phyloP scores from a whole-genome alignment of 2,888 invertebrate genomes.

The Cerastis leucographa region DNA sequence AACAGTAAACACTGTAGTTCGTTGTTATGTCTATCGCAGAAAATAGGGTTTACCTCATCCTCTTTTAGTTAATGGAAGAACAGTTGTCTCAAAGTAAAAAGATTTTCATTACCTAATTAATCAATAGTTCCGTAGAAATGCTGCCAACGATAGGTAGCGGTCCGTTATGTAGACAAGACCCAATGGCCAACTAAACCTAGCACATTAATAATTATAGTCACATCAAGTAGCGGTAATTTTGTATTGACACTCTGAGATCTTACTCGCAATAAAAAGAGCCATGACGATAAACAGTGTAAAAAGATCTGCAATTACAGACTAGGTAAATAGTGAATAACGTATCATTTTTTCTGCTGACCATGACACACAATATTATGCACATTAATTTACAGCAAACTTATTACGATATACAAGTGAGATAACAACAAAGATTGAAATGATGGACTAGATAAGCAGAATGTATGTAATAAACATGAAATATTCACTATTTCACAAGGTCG shows the following conservation, averaged over 20 bases:
- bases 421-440: constrained; percentile 40
- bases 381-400: constrained; percentile 39
- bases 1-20: constrained; percentile 31
- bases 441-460: constrained; percentile 35
- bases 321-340: constrained; percentile 43
- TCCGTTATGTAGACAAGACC: constrained; percentile 12
- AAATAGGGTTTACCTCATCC: constrained; percentile 7
- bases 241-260: constrained; percentile 20
- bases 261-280: constrained; percentile 19
- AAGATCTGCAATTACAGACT: constrained; percentile 40
- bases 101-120: constrained; percentile 33
- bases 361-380: constrained; percentile 56
- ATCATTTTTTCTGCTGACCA: constrained; percentile 56
- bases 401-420: constrained; percentile 40
- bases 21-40: constrained; percentile 16
- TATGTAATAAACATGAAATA: constrained; percentile 35
- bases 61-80: neutral
- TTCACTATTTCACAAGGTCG: constrained; percentile 36
- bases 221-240: constrained; percentile 21
- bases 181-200: neutral
- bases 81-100: constrained; percentile 1
- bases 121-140: constrained; percentile 27
- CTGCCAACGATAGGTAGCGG: neutral
- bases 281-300: constrained; percentile 28
- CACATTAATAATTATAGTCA: constrained; percentile 16